Evolutionary conservation across 2,113 vertebrate species (phyloP).

Genomic region (Cyprinodon brontotheroides): DNA sequence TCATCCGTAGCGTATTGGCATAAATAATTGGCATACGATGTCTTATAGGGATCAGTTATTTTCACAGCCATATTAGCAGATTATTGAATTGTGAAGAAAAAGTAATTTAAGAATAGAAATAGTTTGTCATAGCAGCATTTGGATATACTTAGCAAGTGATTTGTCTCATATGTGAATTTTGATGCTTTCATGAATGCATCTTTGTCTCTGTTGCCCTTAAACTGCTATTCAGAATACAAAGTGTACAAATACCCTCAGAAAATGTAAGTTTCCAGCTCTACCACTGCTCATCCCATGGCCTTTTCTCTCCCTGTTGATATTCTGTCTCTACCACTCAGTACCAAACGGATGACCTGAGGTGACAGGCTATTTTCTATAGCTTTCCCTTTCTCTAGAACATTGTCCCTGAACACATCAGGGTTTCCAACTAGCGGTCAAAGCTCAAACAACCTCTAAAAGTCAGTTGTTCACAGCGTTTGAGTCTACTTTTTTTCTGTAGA

Average conservation of each 20-base stretch:
- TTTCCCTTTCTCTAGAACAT: too few relatives aligned
- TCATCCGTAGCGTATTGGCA: too few relatives aligned
- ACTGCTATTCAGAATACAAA: neutral
- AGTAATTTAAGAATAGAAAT: neutral
- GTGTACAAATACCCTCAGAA: neutral
- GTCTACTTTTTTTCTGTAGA: too few relatives aligned
- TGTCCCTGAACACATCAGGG: neutral
- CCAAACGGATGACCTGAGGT: neutral
- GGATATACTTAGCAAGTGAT: neutral
- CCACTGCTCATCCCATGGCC: neutral
- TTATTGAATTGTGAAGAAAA: neutral
- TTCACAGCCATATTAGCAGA: neutral
- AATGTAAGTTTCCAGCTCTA: neutral
- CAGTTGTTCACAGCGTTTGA: neutral
- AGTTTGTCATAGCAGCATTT: neutral
- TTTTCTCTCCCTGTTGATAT: neutral
- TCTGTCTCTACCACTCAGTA: neutral
- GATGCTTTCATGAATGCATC: neutral
- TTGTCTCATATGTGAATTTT: neutral
- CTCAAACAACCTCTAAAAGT: too few relatives aligned
- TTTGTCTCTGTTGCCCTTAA: neutral
- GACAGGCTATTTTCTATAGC: neutral
- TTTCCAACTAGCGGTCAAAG: neutral
- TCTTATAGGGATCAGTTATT: neutral
- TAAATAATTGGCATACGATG: neutral